These are phyloP conservation scores for Clavelina lepadiformis DNA, from an alignment of 23 tunicate species.

Conservation along the genomic window DNA sequence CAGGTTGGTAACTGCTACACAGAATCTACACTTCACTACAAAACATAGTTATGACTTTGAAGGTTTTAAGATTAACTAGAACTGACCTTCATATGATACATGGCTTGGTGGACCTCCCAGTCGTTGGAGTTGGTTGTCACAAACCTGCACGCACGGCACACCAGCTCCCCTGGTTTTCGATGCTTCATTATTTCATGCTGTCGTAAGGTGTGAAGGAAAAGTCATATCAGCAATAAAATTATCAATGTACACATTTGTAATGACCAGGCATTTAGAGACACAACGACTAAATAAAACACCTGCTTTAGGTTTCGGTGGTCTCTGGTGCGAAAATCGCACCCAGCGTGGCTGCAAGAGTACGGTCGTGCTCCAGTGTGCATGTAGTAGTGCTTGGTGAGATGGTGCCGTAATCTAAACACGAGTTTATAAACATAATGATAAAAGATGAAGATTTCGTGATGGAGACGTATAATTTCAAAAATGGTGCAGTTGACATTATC, in stretches of 20 bases:
- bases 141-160: slow-evolving; percentile 27
- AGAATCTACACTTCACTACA: too few species aligned
- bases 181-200: slow-evolving; percentile 20
- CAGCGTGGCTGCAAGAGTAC: slow-evolving; percentile 3
- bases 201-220: not conserved
- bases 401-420: slow-evolving; percentile 22
- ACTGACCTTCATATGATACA: slow-evolving; percentile 36
- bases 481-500: too few species aligned
- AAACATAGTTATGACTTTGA: not conserved
- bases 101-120: slow-evolving; percentile 43
- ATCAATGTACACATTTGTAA: not conserved
- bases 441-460: too few species aligned
- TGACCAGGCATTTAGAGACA: not conserved
- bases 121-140: slow-evolving; percentile 35
- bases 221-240: not conserved
- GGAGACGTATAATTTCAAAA: too few species aligned
- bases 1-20: too few species aligned
- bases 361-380: slow-evolving; percentile 32
- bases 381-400: slow-evolving; percentile 11
- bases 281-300: slow-evolving; percentile 1
- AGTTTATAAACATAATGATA: too few species aligned
- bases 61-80: not conserved
- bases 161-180: slow-evolving; percentile 37
- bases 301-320: slow-evolving; percentile 22
- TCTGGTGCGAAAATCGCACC: slow-evolving; percentile 22